Base-by-base conservation (phyloP, 2,888 invertebrate genomes). In the Stenchaetothrips biformis region DNA sequence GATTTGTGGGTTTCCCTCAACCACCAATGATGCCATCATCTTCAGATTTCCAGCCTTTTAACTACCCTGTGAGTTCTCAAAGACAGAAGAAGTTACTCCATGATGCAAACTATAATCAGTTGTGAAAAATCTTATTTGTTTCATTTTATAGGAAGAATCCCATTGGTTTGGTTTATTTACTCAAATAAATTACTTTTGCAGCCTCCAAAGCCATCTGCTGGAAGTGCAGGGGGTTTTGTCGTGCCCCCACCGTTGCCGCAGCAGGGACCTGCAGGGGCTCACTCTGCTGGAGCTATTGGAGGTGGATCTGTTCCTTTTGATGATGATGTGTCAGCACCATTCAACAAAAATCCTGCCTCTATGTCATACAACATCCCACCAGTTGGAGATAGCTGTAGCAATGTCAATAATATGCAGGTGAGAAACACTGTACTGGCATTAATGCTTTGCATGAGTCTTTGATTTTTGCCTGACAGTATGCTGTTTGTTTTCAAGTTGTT, bases 1-100 rank as follows among this genome's bases (percentile, higher is more conserved):
- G 95, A 0, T 96, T 96, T 86, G 92, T 94, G 83, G 95, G 94
- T 0, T 95, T 90, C 86, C 95, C 95, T 1, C 91, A 90, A 82
- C 90, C 92, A 81, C 94, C 94, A 1, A 85, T 90, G 13, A 86
- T 93, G 84, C 92, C 93, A 3, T 86, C 89, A 25, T 88, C 87
- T 67, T 88, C 89, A 25, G 88, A 87, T 67, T 88, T 85, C 81
- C 89, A 88, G 82, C 92, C 92, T 0, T 94, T 93, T 84, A 90
- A 88, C 84, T 94, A 94, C 87, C 94, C 92, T 18, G 88, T 89
- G 85, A 87, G 86, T 84, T 77, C 81, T 81, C 82, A 37, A 37
- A 37, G 37, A 37, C 37, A 37, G 4, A 1, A 37, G 1, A 37
- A 37, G 37, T 37, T 37, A 37, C 1, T 2, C 37, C 4, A 37